Evolutionary conservation across 2,888 invertebrate species (phyloP).

Genomic region (Malthinus flaveolus): DNA sequence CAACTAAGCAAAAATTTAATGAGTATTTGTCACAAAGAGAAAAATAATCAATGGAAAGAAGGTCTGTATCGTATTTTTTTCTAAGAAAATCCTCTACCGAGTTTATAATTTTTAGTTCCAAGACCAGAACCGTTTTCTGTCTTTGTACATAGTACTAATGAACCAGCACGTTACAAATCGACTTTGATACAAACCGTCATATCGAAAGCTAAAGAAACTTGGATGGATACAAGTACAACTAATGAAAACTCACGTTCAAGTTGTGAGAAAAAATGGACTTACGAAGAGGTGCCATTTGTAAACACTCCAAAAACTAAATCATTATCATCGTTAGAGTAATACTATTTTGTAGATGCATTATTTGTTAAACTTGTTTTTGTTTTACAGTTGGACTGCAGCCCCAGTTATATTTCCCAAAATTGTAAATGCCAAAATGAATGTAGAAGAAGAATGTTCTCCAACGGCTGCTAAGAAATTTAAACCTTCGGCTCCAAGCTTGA

Average conservation of each 20-base stretch:
- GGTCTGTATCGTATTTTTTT: constrained; percentile 30
- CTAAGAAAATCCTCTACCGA: background rate
- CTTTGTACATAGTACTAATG: constrained; percentile 54
- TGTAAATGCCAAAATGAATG: constrained; percentile 14
- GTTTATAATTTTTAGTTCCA: constrained; percentile 52
- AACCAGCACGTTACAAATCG: constrained; percentile 54
- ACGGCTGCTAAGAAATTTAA: constrained; percentile 36
- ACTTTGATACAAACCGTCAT: constrained; percentile 55
- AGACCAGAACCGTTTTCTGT: constrained; percentile 64
- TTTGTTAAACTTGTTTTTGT: background rate
- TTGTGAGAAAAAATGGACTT: constrained; percentile 50
- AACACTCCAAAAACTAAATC: constrained; percentile 58
- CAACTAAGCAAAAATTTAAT: constrained; percentile 45
- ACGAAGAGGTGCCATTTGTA: constrained; percentile 65
- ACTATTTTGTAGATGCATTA: background rate
- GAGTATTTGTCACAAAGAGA: constrained; percentile 42
- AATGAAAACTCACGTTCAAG: constrained; percentile 38
- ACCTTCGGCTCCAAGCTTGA: constrained; percentile 21
- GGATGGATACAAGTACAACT: constrained; percentile 40
- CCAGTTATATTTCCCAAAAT: constrained; percentile 37
- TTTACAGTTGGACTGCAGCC: constrained; percentile 20
- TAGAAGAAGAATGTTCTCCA: constrained; percentile 26
- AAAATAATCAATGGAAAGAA: constrained; percentile 40
- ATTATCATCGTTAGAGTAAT: constrained; percentile 37
- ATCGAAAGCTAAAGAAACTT: constrained; percentile 56